Percentiles rank a stretch among this genome's conserved stretches.
phyloP scores from a whole-genome alignment of 2,113 vertebrate species.

The Bos indicus region DNA sequence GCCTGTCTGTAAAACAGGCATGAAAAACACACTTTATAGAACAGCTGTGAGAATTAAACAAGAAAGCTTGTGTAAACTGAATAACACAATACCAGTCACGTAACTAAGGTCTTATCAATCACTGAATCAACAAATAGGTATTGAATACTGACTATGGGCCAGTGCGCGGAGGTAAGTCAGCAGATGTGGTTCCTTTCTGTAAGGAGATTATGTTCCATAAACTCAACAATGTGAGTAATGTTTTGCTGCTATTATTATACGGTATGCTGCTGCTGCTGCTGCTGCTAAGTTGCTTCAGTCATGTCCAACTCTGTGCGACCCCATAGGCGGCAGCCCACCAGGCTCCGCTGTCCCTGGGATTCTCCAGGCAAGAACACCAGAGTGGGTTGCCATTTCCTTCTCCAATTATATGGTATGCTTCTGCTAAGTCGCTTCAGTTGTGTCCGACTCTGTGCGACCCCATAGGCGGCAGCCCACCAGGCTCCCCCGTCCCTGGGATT shows the following conservation, averaged over 20 bases:
- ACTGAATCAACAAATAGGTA: background rate
- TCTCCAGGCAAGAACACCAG: too few species aligned
- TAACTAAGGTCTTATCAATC: background rate
- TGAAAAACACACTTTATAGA: background rate
- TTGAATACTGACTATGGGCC: background rate
- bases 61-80: background rate
- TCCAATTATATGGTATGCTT: too few species aligned
- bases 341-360: too few species aligned
- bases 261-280: too few species aligned
- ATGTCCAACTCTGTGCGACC: too few species aligned
- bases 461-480: too few species aligned
- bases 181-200: background rate
- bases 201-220: background rate
- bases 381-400: too few species aligned
- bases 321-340: too few species aligned
- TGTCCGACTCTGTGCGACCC: too few species aligned
- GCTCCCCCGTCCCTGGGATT: too few species aligned
- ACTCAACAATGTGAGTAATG: background rate
- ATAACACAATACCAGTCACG: background rate
- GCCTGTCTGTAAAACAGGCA: background rate
- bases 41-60: background rate
- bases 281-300: too few species aligned
- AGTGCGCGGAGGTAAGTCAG: background rate
- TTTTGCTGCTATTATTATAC: background rate
- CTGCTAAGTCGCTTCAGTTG: too few species aligned